Conservation (phyloP, 2,113 vertebrate species). For the Poeciliopsis prolifica region DNA sequence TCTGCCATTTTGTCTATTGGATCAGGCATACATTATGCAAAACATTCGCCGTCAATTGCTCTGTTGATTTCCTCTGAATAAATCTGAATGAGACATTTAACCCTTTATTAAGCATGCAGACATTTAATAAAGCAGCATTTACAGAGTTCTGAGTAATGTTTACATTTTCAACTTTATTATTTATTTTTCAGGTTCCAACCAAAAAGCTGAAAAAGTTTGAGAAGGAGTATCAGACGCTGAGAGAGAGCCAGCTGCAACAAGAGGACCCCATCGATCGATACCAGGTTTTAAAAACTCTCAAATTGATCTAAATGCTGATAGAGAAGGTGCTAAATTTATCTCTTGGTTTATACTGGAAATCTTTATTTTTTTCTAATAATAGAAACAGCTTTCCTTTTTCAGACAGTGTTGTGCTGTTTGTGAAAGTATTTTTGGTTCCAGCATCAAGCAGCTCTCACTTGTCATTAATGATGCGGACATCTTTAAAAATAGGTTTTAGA, state of each 20-base stretch:
- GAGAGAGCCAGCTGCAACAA: constrained; percentile 95
- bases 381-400: constrained; percentile 17
- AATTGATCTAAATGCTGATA: background rate
- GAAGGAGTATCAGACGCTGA: constrained; percentile 93
- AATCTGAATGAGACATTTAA: too few species aligned
- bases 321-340: background rate
- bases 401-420: background rate
- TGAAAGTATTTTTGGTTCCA: constrained; percentile 10
- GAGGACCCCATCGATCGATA: constrained; percentile 98
- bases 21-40: too few species aligned
- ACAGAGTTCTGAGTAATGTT: too few species aligned
- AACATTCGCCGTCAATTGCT: too few species aligned
- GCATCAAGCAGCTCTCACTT: constrained; percentile 7
- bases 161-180: too few species aligned
- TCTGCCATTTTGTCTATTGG: too few species aligned
- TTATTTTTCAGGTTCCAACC: constrained; percentile 87
- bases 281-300: constrained; percentile 81
- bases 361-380: constrained; percentile 39
- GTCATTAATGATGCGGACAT: constrained; percentile 10
- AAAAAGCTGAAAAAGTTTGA: constrained; percentile 99
- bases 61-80: too few species aligned
- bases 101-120: too few species aligned
- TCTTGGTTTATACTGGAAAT: background rate
- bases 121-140: too few species aligned
- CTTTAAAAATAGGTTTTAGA: constrained; percentile 44